Evolutionary conservation across 2,113 vertebrate species (phyloP).

Genomic region (Xyliphius kryptos): DNA sequence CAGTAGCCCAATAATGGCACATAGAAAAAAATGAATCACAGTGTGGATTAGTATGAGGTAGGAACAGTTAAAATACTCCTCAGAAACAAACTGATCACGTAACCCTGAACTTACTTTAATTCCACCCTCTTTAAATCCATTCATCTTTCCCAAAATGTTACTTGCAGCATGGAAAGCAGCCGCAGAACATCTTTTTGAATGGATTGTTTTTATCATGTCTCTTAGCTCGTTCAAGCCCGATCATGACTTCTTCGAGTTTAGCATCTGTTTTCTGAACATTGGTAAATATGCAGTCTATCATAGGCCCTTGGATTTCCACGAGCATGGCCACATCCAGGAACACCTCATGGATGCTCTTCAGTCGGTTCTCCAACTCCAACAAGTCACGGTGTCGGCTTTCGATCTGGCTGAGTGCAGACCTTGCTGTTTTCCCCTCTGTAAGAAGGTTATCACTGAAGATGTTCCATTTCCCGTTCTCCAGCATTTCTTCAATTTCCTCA

Average conservation of each 20-base stretch:
- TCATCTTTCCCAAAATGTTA: too few species aligned
- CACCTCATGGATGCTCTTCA: slow-evolving; percentile 83
- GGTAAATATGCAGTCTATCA: slow-evolving; percentile 68
- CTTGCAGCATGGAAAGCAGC: slow-evolving; percentile 73
- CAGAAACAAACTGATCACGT: too few species aligned
- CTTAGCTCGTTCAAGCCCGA: slow-evolving; percentile 66
- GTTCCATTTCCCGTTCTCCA: slow-evolving; percentile 84
- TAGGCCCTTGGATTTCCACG: slow-evolving; percentile 78
- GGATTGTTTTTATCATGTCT: slow-evolving; percentile 74
- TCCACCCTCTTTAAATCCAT: too few species aligned
- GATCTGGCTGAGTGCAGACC: slow-evolving; percentile 79
- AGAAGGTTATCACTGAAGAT: slow-evolving; percentile 81
- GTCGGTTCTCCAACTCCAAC: slow-evolving; percentile 79
- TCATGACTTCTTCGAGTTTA: slow-evolving; percentile 61
- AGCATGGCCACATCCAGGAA: slow-evolving; percentile 87
- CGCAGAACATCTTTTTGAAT: slow-evolving; percentile 73
- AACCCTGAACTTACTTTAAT: too few species aligned
- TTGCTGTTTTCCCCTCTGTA: slow-evolving; percentile 77
- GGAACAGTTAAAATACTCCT: too few species aligned
- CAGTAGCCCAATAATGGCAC: too few species aligned
- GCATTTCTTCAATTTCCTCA: slow-evolving; percentile 88
- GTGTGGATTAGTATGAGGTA: too few species aligned
- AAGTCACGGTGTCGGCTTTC: slow-evolving; percentile 89
- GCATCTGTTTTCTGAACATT: slow-evolving; percentile 72
- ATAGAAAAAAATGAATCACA: too few species aligned